A percentile compares a stretch with the other conserved stretches of the same genome.
Conservation (phyloP, 2,797 vertebrate species). For the Chlorospingus semifuscus region DNA sequence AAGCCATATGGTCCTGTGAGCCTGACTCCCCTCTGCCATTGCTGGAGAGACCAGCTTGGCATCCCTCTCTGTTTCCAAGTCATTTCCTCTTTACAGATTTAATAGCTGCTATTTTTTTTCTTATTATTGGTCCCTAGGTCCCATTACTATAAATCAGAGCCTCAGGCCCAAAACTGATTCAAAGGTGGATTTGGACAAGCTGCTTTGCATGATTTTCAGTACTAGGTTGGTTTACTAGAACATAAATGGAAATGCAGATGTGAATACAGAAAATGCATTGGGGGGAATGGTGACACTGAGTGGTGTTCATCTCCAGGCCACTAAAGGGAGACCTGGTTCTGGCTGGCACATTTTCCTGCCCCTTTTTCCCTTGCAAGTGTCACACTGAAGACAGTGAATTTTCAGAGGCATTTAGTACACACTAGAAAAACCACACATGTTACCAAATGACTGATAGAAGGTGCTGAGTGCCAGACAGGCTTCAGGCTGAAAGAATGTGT, state of each 20-base stretch:
- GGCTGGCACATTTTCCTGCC: neutral
- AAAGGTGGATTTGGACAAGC: conserved; percentile 15
- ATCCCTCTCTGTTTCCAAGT: neutral
- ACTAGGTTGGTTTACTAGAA: neutral
- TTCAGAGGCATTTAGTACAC: neutral
- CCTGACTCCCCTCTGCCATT: conserved; percentile 25
- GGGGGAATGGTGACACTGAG: neutral
- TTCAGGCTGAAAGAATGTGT: neutral
- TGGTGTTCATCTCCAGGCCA: neutral
- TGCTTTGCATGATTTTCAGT: conserved; percentile 2
- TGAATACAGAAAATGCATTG: rapidly evolving
- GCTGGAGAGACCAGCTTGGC: conserved; percentile 42
- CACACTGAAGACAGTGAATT: neutral
- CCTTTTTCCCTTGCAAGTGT: neutral
- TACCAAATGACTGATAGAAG: neutral
- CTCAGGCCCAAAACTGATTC: conserved; percentile 1
- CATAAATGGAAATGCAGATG: neutral
- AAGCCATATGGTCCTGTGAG: conserved; percentile 39
- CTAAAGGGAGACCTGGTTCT: neutral
- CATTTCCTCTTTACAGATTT: conserved; percentile 22
- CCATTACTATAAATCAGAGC: neutral
- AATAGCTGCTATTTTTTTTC: conserved; percentile 54
- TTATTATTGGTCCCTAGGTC: conserved; percentile 15
- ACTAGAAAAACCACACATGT: rapidly evolving
- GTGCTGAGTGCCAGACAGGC: neutral